These are phyloP conservation scores for Rhinoptilus africanus DNA, from an alignment of 2,113 vertebrate species.

Conservation along the genomic window DNA sequence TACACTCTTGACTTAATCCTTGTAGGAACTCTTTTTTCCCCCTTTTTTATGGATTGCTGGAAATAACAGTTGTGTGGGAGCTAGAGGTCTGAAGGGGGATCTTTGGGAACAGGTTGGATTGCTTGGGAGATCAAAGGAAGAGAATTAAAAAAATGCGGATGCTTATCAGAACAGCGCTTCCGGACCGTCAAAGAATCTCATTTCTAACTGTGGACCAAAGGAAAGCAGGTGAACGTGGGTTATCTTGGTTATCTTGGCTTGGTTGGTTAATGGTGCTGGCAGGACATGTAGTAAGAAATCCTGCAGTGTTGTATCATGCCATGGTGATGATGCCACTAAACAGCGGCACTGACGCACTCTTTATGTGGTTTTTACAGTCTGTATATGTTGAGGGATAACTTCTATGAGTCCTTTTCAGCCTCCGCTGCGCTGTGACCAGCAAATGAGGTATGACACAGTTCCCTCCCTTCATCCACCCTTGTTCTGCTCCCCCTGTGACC, in stretches of 20 bases:
- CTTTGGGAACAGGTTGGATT: conserved; percentile 26
- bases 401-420: not conserved
- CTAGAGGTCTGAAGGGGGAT: not conserved
- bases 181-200: not conserved
- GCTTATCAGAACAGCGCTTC: conserved; percentile 21
- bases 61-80: conserved; percentile 34
- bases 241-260: conserved; percentile 37
- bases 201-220: conserved; percentile 13
- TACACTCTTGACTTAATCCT: not conserved
- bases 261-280: conserved; percentile 3
- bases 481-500: not conserved
- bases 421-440: not conserved
- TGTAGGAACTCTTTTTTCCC: rapidly evolving
- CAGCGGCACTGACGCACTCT: not conserved
- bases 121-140: conserved; percentile 56
- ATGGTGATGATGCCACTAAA: not conserved
- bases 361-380: not conserved
- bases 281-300: not conserved
- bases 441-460: not conserved
- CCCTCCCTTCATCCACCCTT: not conserved
- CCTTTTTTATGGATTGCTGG: not conserved
- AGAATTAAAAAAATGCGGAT: conserved; percentile 25
- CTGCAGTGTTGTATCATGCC: rapidly evolving
- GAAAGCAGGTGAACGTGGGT: not conserved
- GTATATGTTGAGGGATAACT: not conserved